phyloP scores from a whole-genome alignment of 2,113 vertebrate genomes.

The Crypturellus undulatus region DNA sequence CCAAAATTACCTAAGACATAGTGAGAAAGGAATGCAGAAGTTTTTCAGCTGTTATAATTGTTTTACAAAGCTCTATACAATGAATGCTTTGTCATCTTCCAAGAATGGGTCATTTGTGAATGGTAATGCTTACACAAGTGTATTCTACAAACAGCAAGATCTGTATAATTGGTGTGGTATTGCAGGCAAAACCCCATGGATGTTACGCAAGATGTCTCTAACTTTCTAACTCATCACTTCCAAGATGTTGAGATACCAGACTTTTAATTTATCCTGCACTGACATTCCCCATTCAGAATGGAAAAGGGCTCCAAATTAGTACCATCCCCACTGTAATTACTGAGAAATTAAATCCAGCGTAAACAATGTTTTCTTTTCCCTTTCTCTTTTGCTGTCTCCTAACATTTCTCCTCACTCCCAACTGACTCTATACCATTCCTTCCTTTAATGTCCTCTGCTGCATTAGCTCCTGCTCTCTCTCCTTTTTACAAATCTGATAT shows the following conservation, averaged over 20 bases:
- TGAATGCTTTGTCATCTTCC: conserved; percentile 77
- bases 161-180: conserved; percentile 55
- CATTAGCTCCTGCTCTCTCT: neutral
- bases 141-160: conserved; percentile 63
- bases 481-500: neutral
- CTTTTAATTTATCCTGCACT: conserved; percentile 47
- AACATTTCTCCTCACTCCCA: neutral
- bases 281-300: conserved; percentile 7
- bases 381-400: neutral
- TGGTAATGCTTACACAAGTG: conserved; percentile 62
- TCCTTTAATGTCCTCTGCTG: neutral
- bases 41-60: conserved; percentile 80
- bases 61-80: conserved; percentile 70
- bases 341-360: neutral
- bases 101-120: conserved; percentile 75
- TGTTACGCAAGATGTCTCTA: conserved; percentile 60
- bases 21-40: conserved; percentile 80
- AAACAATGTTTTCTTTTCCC: neutral
- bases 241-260: conserved; percentile 55
- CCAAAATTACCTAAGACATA: conserved; percentile 75
- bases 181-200: conserved; percentile 35
- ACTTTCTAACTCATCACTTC: conserved; percentile 55
- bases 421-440: neutral
- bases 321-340: conserved; percentile 7
- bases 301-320: neutral